These are phyloP conservation scores for Agrilus cyanescens DNA, from an alignment of 2,888 invertebrate genomes.

Conservation along the genomic window DNA sequence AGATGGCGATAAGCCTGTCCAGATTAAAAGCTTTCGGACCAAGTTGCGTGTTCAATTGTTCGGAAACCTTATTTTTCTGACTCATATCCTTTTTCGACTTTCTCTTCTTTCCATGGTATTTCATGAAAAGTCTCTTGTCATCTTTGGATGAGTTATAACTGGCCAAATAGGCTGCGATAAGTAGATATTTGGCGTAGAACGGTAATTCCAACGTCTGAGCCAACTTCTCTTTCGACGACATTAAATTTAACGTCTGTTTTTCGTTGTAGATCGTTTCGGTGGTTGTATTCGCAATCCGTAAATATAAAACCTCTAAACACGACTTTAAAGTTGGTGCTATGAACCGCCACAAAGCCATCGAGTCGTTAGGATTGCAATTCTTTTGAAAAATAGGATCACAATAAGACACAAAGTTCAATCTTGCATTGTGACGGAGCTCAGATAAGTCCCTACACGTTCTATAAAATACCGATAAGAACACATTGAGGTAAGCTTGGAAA, in stretches of 20 bases:
- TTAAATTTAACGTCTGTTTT: slow-evolving; percentile 10
- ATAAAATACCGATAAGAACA: slow-evolving; percentile 75
- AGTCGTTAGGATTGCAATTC: slow-evolving; percentile 50
- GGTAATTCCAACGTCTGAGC: slow-evolving; percentile 68
- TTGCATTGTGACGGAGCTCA: slow-evolving; percentile 73
- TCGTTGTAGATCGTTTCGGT: slow-evolving; percentile 8
- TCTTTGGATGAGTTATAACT: slow-evolving; percentile 85
- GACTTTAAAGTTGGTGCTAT: slow-evolving; percentile 63
- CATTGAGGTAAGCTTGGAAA: slow-evolving; percentile 67
- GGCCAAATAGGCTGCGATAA: slow-evolving; percentile 84
- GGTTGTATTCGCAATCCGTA: slow-evolving; percentile 39
- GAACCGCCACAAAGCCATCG: slow-evolving; percentile 65
- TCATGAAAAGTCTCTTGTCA: slow-evolving; percentile 78
- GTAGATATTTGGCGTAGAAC: slow-evolving; percentile 77
- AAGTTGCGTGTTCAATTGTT: slow-evolving; percentile 52
- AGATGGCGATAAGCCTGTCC: slow-evolving; percentile 75
- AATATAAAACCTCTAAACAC: slow-evolving; percentile 66
- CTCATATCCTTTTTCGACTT: slow-evolving; percentile 50
- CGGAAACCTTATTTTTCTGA: slow-evolving; percentile 45
- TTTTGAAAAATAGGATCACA: slow-evolving; percentile 63
- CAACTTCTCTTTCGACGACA: slow-evolving; percentile 28
- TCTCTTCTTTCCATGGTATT: slow-evolving; percentile 61
- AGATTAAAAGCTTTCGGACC: slow-evolving; percentile 77
- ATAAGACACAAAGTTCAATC: slow-evolving; percentile 62
- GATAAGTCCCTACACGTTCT: slow-evolving; percentile 74